Evolutionary conservation across 2,113 vertebrate species (phyloP).

Genomic region (Brachyhypopomus gauderio): DNA sequence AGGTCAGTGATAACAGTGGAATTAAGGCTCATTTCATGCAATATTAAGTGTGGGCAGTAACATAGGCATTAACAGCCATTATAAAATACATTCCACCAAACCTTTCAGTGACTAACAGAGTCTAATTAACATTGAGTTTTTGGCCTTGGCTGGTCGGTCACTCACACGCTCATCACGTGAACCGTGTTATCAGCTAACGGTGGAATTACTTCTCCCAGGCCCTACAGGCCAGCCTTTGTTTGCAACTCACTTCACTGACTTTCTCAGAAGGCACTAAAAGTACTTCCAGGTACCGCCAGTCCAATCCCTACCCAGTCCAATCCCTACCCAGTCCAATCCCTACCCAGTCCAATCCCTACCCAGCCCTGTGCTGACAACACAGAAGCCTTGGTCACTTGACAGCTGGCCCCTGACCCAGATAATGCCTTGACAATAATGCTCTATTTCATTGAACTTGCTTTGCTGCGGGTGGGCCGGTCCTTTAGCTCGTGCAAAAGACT

Average conservation of each 20-base stretch:
- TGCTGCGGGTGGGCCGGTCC: not conserved
- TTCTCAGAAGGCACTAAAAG: conserved; percentile 54
- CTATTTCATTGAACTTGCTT: not conserved
- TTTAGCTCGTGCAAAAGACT: not conserved
- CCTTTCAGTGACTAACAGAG: not conserved
- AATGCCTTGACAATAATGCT: conserved; percentile 48
- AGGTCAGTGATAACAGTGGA: not conserved
- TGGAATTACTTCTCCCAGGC: conserved; percentile 28
- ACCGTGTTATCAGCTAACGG: conserved; percentile 60
- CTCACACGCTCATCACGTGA: conserved; percentile 55
- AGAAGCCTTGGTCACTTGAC: conserved; percentile 8
- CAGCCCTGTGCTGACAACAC: not conserved
- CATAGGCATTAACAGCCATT: not conserved
- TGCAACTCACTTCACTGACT: conserved; percentile 51
- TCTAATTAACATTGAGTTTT: conserved; percentile 40
- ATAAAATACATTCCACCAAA: conserved; percentile 1
- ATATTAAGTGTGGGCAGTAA: conserved; percentile 1
- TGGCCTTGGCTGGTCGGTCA: conserved; percentile 56
- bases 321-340: not conserved
- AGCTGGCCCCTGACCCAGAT: conserved; percentile 61
- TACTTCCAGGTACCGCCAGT: conserved; percentile 37
- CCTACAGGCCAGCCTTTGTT: conserved; percentile 46
- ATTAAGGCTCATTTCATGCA: not conserved
- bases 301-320: not conserved
- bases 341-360: conserved; percentile 5